A percentile compares a stretch with the other conserved stretches of the same genome.
phyloP scores from a whole-genome alignment of 2,797 vertebrate species.

The Agapornis canus region DNA sequence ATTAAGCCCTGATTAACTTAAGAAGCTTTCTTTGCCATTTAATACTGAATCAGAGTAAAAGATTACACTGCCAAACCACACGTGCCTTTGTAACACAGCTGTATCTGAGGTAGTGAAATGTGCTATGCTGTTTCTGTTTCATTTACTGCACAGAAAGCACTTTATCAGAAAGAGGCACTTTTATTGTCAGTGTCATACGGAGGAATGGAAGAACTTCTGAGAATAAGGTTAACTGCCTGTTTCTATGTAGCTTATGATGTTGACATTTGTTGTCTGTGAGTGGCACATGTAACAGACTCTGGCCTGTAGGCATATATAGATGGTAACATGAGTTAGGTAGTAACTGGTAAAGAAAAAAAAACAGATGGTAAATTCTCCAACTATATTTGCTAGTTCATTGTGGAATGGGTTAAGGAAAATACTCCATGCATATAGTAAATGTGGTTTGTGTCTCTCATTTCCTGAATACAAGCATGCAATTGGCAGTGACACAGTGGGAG shows the following conservation, averaged over 20 bases:
- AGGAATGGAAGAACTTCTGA: not conserved
- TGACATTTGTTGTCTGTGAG: not conserved
- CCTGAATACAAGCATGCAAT: rapidly evolving
- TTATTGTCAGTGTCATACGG: not conserved
- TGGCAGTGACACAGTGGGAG: rapidly evolving
- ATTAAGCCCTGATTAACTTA: conserved; percentile 49
- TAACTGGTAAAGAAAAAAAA: not conserved
- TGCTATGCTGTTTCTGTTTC: not conserved
- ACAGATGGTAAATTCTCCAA: not conserved
- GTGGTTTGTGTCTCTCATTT: not conserved
- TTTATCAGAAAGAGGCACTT: not conserved
- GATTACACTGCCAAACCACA: not conserved
- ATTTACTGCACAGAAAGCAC: not conserved
- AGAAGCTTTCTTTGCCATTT: conserved; percentile 46
- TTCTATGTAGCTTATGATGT: not conserved
- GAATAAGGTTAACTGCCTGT: not conserved
- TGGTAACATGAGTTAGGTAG: not conserved
- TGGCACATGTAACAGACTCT: not conserved
- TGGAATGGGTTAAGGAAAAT: not conserved
- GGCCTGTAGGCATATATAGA: not conserved
- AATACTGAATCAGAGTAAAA: not conserved
- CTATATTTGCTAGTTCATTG: not conserved
- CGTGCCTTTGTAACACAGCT: not conserved
- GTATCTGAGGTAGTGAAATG: not conserved
- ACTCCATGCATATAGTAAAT: not conserved